Evolutionary conservation across 2,888 invertebrate species (phyloP).

Genomic region (Gonocerus acuteangulatus): DNA sequence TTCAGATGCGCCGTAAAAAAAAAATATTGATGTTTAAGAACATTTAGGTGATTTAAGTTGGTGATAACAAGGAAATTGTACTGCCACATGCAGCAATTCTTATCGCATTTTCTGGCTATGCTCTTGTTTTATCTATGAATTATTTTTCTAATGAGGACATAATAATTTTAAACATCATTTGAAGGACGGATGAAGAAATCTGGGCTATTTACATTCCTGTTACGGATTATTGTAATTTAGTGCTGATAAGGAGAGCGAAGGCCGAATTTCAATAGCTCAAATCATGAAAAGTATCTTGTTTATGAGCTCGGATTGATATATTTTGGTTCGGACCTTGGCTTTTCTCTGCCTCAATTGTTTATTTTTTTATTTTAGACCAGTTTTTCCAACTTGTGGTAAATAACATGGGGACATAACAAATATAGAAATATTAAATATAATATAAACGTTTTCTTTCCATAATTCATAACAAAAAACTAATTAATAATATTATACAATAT

Average conservation of each 20-base stretch:
- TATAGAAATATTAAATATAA: too few relatives aligned
- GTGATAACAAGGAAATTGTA: too few relatives aligned
- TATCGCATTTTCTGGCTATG: constrained; percentile 1
- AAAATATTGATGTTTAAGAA: too few relatives aligned
- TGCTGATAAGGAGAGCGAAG: constrained; percentile 9
- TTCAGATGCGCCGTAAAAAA: too few relatives aligned
- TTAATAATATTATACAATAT: too few relatives aligned
- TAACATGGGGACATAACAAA: too few relatives aligned
- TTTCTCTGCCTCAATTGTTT: background rate
- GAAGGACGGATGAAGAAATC: constrained; percentile 14
- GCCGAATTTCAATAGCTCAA: constrained; percentile 7
- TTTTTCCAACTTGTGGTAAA: too few relatives aligned
- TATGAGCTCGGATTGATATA: constrained; percentile 14
- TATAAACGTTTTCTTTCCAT: too few relatives aligned
- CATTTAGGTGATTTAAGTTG: too few relatives aligned
- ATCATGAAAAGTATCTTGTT: constrained; percentile 13
- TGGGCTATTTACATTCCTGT: constrained; percentile 18
- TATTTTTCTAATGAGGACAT: constrained; percentile 19
- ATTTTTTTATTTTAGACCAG: too few relatives aligned
- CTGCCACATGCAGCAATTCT: background rate
- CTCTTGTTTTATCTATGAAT: constrained; percentile 4
- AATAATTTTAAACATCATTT: constrained; percentile 22
- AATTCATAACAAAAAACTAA: too few relatives aligned
- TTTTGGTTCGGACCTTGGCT: constrained; percentile 10
- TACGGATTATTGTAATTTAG: constrained; percentile 20